Evolutionary conservation across 2,113 vertebrate species (phyloP).

Genomic region (Patagioenas fasciata): DNA sequence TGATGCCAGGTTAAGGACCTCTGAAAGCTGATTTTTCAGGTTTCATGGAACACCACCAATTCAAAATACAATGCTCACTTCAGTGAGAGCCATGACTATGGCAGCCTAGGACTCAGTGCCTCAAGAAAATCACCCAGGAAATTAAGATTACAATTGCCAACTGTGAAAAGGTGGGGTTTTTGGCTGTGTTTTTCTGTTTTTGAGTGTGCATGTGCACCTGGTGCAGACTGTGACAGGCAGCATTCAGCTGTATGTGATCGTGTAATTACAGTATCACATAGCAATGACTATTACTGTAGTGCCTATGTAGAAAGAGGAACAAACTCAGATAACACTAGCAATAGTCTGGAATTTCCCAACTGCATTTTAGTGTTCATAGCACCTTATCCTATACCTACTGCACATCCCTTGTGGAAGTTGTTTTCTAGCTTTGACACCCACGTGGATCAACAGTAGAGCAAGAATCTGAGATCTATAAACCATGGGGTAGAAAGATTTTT

Average conservation of each 20-base stretch:
- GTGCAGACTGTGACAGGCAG: background rate
- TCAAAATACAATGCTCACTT: background rate
- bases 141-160: background rate
- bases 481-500: background rate
- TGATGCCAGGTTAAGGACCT: background rate
- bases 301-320: background rate
- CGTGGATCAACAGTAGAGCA: background rate
- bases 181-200: background rate
- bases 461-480: background rate
- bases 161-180: background rate
- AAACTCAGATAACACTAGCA: background rate
- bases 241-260: background rate
- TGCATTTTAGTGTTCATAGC: background rate
- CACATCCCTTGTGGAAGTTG: background rate
- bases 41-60: background rate
- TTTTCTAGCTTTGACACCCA: background rate
- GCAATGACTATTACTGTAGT: background rate
- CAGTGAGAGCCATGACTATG: background rate
- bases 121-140: background rate
- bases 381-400: background rate
- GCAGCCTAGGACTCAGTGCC: background rate
- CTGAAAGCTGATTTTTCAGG: background rate
- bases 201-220: background rate
- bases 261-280: background rate
- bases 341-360: background rate